Conservation (phyloP, 2,113 vertebrate species). For the Copsychus sechellarum region DNA sequence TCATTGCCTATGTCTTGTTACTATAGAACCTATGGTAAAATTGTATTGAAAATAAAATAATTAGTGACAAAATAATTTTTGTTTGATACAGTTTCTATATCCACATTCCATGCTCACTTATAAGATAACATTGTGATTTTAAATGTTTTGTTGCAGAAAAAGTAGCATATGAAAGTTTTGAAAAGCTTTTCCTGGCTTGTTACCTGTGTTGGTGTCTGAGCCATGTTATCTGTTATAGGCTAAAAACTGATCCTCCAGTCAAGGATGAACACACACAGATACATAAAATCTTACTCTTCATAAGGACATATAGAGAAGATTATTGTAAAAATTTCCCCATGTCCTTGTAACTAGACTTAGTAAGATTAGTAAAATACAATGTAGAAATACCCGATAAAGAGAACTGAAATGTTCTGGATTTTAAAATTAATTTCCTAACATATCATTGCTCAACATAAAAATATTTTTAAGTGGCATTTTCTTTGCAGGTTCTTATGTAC, state of each 20-base stretch:
- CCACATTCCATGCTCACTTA: neutral
- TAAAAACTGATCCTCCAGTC: neutral
- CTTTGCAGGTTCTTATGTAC: neutral
- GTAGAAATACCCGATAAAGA: neutral
- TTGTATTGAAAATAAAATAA: neutral
- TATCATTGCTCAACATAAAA: neutral
- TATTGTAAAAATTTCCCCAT: neutral
- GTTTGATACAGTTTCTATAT: neutral
- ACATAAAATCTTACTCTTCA: neutral
- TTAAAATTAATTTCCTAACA: neutral
- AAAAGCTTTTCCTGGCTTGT: neutral
- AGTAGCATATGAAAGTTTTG: neutral
- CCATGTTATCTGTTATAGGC: neutral
- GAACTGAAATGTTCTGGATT: neutral
- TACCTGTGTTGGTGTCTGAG: neutral
- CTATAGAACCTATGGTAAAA: neutral
- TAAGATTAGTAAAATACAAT: neutral
- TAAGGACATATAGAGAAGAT: neutral
- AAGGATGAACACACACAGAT: neutral
- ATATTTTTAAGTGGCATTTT: constrained; percentile 15
- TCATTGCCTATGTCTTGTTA: neutral
- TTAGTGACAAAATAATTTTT: neutral
- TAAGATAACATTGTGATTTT: neutral
- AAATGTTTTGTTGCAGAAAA: neutral
- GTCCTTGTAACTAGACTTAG: neutral